These are phyloP conservation scores for Chaunax sp. DNA, from an alignment of 2,797 vertebrate genomes.

Conservation along the genomic window DNA sequence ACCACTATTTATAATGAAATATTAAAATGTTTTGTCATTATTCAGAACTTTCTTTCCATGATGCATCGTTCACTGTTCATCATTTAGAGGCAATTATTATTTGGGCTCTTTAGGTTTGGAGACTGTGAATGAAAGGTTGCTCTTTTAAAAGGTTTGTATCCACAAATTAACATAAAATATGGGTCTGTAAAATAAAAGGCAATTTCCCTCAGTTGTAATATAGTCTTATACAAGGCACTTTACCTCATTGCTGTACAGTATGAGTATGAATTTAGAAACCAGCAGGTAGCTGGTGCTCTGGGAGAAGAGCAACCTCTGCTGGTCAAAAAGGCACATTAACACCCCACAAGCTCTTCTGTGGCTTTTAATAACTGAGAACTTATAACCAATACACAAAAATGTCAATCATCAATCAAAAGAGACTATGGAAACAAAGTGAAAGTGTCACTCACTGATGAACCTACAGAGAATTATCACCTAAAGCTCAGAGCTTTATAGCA, in stretches of 20 bases:
- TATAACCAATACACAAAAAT: too few species aligned
- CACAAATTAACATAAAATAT: not conserved
- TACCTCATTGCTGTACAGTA: too few species aligned
- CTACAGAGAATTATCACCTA: too few species aligned
- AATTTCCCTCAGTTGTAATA: not conserved
- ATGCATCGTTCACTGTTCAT: not conserved
- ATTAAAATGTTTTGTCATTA: constrained; percentile 34
- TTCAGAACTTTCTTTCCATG: not conserved
- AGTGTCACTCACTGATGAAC: too few species aligned
- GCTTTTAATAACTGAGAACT: too few species aligned
- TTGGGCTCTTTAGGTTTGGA: too few species aligned
- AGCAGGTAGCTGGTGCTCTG: too few species aligned
- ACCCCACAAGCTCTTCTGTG: too few species aligned
- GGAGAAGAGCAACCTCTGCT: constrained; percentile 29
- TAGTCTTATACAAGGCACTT: not conserved
- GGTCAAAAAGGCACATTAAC: not conserved
- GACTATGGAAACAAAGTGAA: too few species aligned
- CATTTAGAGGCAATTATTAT: not conserved
- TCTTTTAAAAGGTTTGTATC: not conserved
- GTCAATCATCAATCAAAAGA: too few species aligned
- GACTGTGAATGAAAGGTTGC: not conserved
- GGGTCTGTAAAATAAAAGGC: not conserved
- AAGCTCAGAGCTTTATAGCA: too few species aligned
- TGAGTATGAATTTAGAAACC: too few species aligned
- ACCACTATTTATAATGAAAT: constrained; percentile 81